Percentiles rank a stretch among this genome's conserved stretches.
phyloP scores from a whole-genome alignment of 2,113 vertebrate species.

The Nerophis lumbriciformis region DNA sequence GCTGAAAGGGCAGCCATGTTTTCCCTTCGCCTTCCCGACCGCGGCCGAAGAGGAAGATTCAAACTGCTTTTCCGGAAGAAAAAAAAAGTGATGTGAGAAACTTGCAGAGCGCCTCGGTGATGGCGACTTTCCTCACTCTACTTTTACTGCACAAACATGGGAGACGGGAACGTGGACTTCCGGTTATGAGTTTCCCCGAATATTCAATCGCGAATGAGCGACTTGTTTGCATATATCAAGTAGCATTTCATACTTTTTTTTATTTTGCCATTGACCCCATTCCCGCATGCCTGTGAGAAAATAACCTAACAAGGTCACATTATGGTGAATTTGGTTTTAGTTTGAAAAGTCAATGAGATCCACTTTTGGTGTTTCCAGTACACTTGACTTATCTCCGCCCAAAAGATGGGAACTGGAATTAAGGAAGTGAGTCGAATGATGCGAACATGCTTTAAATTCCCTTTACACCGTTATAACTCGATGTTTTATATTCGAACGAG shows the following conservation, averaged over 20 bases:
- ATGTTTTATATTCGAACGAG: neutral
- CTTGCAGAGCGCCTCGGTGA: neutral
- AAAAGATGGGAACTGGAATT: constrained; percentile 27
- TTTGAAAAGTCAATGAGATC: neutral
- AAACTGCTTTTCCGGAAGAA: neutral
- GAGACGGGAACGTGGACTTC: rapidly evolving
- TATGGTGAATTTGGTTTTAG: neutral
- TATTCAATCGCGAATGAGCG: too few species aligned
- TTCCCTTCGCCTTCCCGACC: constrained; percentile 6
- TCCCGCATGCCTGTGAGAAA: too few species aligned
- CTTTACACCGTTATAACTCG: too few species aligned
- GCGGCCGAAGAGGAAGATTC: neutral
- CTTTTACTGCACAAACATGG: neutral
- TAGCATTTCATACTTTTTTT: too few species aligned
- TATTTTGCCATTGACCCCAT: too few species aligned
- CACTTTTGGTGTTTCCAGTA: neutral
- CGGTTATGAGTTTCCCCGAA: neutral
- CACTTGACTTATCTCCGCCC: constrained; percentile 22
- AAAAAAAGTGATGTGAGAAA: constrained; percentile 6
- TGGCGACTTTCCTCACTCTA: constrained; percentile 27
- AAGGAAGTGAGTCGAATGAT: constrained; percentile 48
- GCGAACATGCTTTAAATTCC: too few species aligned
- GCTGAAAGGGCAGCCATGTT: constrained; percentile 79
- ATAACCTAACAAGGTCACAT: too few species aligned
- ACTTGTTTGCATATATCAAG: too few species aligned